A percentile compares a stretch with the other conserved stretches of the same genome.
Evolutionary conservation across 2,888 invertebrate genomes (phyloP).

Genomic region (Odontomyia ornata): DNA sequence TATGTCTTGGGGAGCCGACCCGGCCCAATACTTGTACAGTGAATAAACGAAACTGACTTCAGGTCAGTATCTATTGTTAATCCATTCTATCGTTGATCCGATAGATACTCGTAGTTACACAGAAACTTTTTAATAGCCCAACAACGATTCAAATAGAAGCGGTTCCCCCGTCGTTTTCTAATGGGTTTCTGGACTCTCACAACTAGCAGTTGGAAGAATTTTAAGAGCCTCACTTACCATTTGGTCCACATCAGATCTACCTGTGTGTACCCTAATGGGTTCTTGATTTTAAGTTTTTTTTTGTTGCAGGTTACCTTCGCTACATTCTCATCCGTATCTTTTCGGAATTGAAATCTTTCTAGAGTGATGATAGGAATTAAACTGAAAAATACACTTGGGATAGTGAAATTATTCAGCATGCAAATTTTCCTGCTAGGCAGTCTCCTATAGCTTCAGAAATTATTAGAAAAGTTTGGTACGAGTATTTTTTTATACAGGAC

Average conservation of each 20-base stretch:
- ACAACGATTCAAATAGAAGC: conserved; percentile 23
- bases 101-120: not conserved
- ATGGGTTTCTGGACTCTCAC: conserved; percentile 26
- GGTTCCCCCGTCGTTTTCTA: conserved; percentile 30
- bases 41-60: not conserved
- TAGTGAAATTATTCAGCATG: too few relatives aligned
- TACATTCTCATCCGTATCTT: not conserved
- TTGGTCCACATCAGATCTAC: conserved; percentile 33
- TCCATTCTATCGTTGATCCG: conserved; percentile 18
- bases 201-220: not conserved
- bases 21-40: not conserved
- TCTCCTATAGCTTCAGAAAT: too few relatives aligned
- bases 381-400: not conserved
- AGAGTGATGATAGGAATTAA: not conserved
- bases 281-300: conserved; percentile 46
- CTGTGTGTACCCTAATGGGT: conserved; percentile 48
- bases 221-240: not conserved
- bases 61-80: conserved; percentile 23
- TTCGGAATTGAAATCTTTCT: not conserved
- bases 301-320: not conserved
- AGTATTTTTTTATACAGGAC: too few relatives aligned
- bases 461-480: too few relatives aligned
- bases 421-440: too few relatives aligned
- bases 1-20: not conserved
- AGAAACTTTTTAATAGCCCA: not conserved